Conservation (phyloP, 2,113 vertebrate species). For the Genyomyrus donnyi region DNA sequence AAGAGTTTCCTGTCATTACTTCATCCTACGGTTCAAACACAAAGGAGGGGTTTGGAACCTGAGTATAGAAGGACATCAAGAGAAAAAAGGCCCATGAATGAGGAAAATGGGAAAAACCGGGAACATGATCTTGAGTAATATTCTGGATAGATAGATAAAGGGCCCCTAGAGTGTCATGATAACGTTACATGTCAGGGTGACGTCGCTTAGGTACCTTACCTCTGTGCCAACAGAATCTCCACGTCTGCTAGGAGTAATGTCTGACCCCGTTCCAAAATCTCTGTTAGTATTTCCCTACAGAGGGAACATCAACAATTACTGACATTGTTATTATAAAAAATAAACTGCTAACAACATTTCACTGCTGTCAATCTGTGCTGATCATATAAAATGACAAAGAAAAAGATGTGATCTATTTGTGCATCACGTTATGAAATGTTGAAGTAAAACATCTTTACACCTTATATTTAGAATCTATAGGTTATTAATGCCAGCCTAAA, state of each 20-base stretch:
- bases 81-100: background rate
- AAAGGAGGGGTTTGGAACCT: conserved; percentile 56
- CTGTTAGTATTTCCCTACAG: background rate
- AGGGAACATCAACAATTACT: background rate
- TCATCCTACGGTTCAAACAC: conserved; percentile 52
- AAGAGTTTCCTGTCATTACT: background rate
- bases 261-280: conserved; percentile 35
- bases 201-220: conserved; percentile 31
- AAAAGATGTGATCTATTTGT: background rate
- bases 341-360: background rate
- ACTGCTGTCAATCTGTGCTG: background rate
- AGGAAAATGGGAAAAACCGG: background rate
- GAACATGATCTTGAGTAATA: background rate
- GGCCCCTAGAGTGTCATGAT: background rate
- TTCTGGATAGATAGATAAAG: background rate
- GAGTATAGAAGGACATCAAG: background rate
- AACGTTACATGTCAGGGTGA: background rate
- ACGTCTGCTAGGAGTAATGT: conserved; percentile 49
- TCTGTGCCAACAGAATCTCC: conserved; percentile 52
- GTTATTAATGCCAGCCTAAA: background rate
- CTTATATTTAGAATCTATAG: background rate
- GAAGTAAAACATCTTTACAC: background rate
- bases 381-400: background rate
- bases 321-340: background rate
- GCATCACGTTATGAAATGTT: background rate